Evolutionary conservation across 2,888 invertebrate genomes (phyloP), one percentile per base, ranked within the genome.

Genomic region (Glaucopsyche alexis): DNA sequence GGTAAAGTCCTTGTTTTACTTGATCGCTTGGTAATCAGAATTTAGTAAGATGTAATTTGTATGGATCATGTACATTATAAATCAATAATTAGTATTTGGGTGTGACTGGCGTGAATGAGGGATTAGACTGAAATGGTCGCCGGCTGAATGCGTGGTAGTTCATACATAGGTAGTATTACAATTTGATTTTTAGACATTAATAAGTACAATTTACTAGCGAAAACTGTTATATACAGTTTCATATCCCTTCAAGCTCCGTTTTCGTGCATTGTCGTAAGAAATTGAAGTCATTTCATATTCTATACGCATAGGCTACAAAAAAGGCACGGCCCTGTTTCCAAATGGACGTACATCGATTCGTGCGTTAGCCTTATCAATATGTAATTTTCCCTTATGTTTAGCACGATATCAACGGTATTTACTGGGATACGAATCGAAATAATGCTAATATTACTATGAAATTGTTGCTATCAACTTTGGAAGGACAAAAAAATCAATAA

Each of bases 291-390:
- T 67, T 72, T 50, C 52, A 67, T 76, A 73, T 77, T 70, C 52
- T 75, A 75, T 72, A 76, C 50, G 73, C 77, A 76, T 78, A 77
- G 71, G 71, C 78, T 75, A 75, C 65, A 81, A 81, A 77, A 77
- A 82, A 81, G 89, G 84, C 86, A 85, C 87, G 84, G 89, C 89
- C 90, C 90, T 89, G 87, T 89, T 88, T 85, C 89, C 87, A 88
- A 80, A 81, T 78, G 82, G 80, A 83, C 78, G 80, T 78, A 81
- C 88, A 90, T 91, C 87, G 91, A 90, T 90, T 87, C 78, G 81
- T 81, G 80, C 77, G 79, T 81, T 75, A 80, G 75, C 73, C 76
- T 79, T 78, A 79, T 80, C 79, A 78, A 79, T 79, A 75, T 76
- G 73, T 77, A 78, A 78, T 78, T 79, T 79, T 77, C 76, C 75